These are phyloP conservation scores for Larimichthys polyactis DNA, from an alignment of 2,113 vertebrate species.

Conservation along the genomic window DNA sequence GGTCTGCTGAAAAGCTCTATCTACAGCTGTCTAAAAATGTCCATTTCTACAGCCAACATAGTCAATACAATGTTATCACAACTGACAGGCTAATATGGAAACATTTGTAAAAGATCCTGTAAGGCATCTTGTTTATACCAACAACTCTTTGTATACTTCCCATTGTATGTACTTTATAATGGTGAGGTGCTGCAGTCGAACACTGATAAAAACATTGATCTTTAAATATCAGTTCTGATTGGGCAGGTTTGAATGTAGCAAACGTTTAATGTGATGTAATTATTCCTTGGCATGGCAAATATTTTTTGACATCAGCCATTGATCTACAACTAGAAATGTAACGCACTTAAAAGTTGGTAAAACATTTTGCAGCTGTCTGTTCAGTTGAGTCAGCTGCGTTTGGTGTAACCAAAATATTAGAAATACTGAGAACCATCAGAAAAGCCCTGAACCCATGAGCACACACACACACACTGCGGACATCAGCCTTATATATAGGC, in stretches of 20 bases:
- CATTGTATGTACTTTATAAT: neutral
- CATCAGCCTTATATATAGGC: conserved; percentile 40
- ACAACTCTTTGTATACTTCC: neutral
- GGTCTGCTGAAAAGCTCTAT: neutral
- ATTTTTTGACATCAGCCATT: neutral
- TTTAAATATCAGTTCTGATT: neutral
- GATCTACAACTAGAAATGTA: neutral
- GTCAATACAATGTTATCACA: neutral
- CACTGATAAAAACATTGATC: neutral
- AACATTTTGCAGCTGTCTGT: neutral
- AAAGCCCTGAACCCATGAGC: conserved; percentile 11
- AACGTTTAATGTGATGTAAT: neutral
- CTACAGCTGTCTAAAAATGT: neutral
- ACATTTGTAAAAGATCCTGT: neutral
- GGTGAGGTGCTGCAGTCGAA: neutral
- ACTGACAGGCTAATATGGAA: neutral
- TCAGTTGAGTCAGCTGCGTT: neutral
- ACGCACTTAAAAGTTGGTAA: neutral
- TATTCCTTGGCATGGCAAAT: neutral
- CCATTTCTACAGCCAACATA: neutral
- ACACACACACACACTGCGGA: conserved; percentile 30
- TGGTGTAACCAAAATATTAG: conserved; percentile 7
- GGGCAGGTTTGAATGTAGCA: neutral
- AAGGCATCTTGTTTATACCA: neutral
- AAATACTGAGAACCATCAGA: conserved; percentile 11